phyloP scores from a whole-genome alignment of 2,888 invertebrate genomes.

The Gryllus longicercus region DNA sequence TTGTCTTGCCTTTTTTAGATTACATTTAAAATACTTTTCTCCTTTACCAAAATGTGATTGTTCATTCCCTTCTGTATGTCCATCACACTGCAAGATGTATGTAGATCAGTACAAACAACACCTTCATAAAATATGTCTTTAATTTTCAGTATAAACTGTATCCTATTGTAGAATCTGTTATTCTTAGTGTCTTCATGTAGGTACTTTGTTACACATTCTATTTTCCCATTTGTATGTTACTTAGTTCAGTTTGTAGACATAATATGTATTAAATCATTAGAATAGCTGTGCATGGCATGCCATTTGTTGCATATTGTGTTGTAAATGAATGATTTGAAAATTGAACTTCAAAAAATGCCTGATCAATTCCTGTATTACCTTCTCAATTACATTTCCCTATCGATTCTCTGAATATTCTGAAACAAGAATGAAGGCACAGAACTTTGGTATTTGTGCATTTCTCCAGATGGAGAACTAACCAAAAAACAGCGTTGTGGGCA shows the following conservation, averaged over 20 bases:
- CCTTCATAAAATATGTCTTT: no score
- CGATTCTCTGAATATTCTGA: slow-evolving; percentile 12
- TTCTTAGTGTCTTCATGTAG: not conserved
- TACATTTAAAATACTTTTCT: not conserved
- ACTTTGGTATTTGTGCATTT: not conserved
- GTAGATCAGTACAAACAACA: no score
- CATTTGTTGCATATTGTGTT: slow-evolving; percentile 11
- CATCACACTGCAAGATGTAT: not conserved
- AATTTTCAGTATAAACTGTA: no score
- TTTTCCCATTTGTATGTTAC: not conserved
- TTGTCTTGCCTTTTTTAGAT: not conserved
- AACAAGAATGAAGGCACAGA: slow-evolving; percentile 18
- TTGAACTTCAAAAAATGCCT: not conserved
- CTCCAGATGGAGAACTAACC: not conserved
- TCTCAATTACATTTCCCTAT: not conserved
- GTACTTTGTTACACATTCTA: not conserved
- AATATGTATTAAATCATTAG: not conserved
- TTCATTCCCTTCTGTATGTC: not conserved
- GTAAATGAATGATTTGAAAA: not conserved
- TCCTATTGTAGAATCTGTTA: no score
- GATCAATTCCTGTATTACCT: not conserved
- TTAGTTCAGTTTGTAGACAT: not conserved
- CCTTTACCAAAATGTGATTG: not conserved
- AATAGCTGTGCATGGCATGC: not conserved
- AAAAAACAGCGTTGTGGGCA: slow-evolving; percentile 4